Conservation (phyloP, 1,140 invertebrate species). For the Zophobas morio region DNA sequence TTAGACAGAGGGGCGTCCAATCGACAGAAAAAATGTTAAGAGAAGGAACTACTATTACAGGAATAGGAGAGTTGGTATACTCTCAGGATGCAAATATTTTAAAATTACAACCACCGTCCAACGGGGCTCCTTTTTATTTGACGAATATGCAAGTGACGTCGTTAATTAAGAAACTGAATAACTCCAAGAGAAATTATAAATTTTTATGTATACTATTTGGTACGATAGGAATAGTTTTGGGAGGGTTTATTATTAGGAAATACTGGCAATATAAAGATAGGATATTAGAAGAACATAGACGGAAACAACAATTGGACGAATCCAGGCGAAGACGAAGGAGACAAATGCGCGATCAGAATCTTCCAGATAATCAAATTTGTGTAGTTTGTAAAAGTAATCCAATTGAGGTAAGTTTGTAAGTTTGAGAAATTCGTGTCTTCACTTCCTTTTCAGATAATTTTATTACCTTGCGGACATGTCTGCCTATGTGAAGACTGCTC, state of each 20-base stretch:
- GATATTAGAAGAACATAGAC: constrained; percentile 71
- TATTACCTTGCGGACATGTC: constrained; percentile 87
- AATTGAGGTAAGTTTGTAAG: constrained; percentile 72
- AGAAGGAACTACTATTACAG: constrained; percentile 82
- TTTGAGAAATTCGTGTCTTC: constrained; percentile 19
- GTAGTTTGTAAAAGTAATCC: constrained; percentile 84
- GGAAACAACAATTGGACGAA: constrained; percentile 74
- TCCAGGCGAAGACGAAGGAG: constrained; percentile 77
- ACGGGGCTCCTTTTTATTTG: constrained; percentile 80
- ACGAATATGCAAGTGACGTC: constrained; percentile 71
- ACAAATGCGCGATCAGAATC: constrained; percentile 73
- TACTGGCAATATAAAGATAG: constrained; percentile 72
- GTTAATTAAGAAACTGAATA: constrained; percentile 75
- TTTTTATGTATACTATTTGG: constrained; percentile 78
- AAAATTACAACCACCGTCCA: constrained; percentile 77
- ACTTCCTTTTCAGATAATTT: constrained; percentile 76
- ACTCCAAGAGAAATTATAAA: constrained; percentile 76
- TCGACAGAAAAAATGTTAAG: constrained; percentile 85
- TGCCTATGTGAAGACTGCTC: constrained; percentile 88
- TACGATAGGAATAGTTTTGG: constrained; percentile 76
- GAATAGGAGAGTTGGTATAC: constrained; percentile 78
- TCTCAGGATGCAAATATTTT: constrained; percentile 71
- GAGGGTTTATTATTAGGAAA: constrained; percentile 76
- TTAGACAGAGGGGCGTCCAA: constrained; percentile 82
- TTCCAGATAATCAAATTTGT: constrained; percentile 79